A percentile compares a stretch with the other conserved stretches of the same genome.
Evolutionary conservation across 2,113 vertebrate genomes (phyloP).

Genomic region (Archocentrus centrarchus): DNA sequence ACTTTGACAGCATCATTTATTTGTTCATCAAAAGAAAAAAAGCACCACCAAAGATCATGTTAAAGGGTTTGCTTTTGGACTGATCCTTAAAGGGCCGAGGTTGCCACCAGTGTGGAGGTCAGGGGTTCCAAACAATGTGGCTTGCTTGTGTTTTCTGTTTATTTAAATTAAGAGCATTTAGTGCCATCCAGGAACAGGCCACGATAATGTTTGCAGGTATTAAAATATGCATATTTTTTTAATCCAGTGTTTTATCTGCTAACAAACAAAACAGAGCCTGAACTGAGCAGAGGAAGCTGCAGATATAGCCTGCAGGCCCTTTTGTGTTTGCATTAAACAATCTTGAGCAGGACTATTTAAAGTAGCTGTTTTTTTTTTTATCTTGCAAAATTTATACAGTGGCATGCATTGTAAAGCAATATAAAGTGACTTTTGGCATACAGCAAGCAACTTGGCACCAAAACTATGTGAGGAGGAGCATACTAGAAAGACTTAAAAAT

Average conservation of each 20-base stretch:
- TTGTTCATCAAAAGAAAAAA: neutral
- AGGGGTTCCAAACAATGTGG: neutral
- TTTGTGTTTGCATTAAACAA: neutral
- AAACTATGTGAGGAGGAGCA: neutral
- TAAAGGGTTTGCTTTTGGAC: neutral
- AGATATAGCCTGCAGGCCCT: neutral
- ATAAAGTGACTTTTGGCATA: neutral
- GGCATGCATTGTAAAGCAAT: neutral
- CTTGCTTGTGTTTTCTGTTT: neutral
- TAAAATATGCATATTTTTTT: neutral
- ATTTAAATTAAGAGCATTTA: neutral
- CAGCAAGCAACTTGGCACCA: neutral
- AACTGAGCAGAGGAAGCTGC: neutral
- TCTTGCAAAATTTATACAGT: neutral
- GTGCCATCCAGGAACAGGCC: neutral
- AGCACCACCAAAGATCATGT: neutral
- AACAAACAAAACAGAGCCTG: neutral
- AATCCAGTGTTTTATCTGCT: neutral
- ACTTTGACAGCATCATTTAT: slow-evolving; percentile 1
- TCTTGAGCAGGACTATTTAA: neutral
- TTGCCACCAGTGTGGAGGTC: neutral
- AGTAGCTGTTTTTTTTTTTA: neutral
- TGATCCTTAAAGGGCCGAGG: neutral
- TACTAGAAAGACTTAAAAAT: neutral
- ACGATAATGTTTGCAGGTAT: neutral